phyloP scores from a whole-genome alignment of 1,140 invertebrate genomes.

The Bombus picipes region DNA sequence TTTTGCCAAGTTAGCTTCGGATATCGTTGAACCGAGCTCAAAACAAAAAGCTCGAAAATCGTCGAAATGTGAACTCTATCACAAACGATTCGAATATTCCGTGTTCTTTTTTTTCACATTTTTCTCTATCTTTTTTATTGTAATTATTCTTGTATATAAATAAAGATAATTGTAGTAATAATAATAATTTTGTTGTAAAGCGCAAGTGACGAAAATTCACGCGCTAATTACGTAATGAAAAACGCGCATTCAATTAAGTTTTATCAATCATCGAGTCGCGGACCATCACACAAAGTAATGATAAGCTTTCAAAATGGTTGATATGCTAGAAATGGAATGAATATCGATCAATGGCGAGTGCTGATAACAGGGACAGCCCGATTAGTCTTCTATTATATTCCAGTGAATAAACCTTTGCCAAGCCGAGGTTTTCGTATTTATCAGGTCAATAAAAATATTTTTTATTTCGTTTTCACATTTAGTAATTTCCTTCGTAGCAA shows the following conservation, averaged over 20 bases:
- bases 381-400: conserved; percentile 65
- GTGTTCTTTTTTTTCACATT: background rate
- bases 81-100: background rate
- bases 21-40: conserved; percentile 40
- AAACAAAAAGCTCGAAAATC: background rate
- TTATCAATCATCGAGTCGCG: conserved; percentile 23
- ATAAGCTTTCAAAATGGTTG: conserved; percentile 31
- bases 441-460: conserved; percentile 1
- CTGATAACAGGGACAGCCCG: conserved; percentile 42
- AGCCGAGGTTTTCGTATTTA: conserved; percentile 28
- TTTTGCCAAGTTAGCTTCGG: conserved; percentile 41
- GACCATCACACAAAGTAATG: conserved; percentile 34
- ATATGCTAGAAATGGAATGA: conserved; percentile 43
- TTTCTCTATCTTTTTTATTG: background rate
- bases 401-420: conserved; percentile 58
- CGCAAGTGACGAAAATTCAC: background rate
- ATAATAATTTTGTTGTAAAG: too few species aligned
- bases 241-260: conserved; percentile 20
- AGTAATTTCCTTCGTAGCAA: background rate
- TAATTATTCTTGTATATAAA: background rate
- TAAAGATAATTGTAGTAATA: too few species aligned
- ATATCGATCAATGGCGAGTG: conserved; percentile 56
- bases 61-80: background rate
- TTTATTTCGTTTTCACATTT: conserved; percentile 43
- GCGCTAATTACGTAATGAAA: conserved; percentile 10